phyloP scores from a whole-genome alignment of 2,888 invertebrate species.

The Sinelater perroti region DNA sequence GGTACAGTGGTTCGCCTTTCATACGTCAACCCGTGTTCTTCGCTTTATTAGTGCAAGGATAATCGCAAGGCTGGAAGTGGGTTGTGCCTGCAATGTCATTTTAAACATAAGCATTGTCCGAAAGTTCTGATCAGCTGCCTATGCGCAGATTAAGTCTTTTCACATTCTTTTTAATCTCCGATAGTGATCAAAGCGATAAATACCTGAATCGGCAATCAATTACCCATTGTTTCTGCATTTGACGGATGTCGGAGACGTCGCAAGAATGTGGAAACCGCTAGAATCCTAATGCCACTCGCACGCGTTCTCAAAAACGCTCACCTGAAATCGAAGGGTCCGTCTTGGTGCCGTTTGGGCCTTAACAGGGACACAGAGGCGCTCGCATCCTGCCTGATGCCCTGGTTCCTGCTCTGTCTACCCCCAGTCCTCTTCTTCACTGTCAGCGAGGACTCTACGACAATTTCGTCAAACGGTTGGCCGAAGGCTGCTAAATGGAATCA shows the following conservation, averaged over 20 bases:
- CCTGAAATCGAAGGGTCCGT: background rate
- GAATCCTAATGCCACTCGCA: background rate
- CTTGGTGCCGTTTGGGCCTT: no score
- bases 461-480: slow-evolving; percentile 60
- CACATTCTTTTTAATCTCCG: slow-evolving; percentile 6
- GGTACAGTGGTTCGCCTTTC: background rate
- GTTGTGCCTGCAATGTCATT: background rate
- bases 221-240: slow-evolving; percentile 16
- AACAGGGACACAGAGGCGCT: slow-evolving; percentile 18
- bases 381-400: slow-evolving; percentile 33
- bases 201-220: slow-evolving; percentile 15
- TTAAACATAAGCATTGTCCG: no score
- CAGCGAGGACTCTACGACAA: slow-evolving; percentile 63
- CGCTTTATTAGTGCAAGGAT: background rate
- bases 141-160: slow-evolving; percentile 13
- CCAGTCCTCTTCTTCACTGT: slow-evolving; percentile 59
- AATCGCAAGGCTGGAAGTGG: background rate
- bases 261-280: slow-evolving; percentile 4
- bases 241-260: slow-evolving; percentile 1
- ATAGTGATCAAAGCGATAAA: slow-evolving; percentile 10
- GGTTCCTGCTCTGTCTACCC: slow-evolving; percentile 46
- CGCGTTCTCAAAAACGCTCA: slow-evolving; percentile 1
- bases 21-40: background rate
- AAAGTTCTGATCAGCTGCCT: no score
- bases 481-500: slow-evolving; percentile 50